Evolutionary conservation across 2,797 vertebrate genomes (phyloP).

Genomic region (Pogoniulus pusillus): DNA sequence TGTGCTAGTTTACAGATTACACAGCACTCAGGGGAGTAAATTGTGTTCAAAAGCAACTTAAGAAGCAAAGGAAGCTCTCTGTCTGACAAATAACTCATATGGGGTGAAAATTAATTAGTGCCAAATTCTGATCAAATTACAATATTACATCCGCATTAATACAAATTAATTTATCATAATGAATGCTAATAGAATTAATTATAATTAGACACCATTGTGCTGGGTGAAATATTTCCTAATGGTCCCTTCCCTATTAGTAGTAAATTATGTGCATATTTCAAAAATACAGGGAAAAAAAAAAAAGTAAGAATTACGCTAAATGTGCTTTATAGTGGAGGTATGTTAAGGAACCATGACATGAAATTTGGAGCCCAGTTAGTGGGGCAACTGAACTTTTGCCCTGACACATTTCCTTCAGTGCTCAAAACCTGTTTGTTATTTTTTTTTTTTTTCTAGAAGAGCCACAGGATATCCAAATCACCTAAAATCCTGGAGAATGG

Average conservation of each 20-base stretch:
- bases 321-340: background rate
- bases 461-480: background rate
- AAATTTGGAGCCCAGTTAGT: conserved; percentile 14
- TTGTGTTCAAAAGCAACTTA: background rate
- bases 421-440: background rate
- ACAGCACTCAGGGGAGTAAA: background rate
- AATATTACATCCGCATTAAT: conserved; percentile 42
- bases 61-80: background rate
- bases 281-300: background rate
- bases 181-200: conserved; percentile 62
- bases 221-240: conserved; percentile 41
- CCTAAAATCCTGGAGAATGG: background rate
- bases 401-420: background rate
- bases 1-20: background rate
- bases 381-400: background rate
- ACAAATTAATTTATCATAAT: conserved; percentile 54
- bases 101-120: conserved; percentile 47
- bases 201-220: conserved; percentile 35
- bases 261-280: conserved; percentile 59
- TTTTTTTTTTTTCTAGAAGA: background rate
- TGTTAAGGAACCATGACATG: background rate
- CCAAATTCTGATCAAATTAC: conserved; percentile 41
- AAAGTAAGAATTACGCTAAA: background rate
- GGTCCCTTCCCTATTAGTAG: background rate
- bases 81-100: conserved; percentile 34